phyloP scores from a whole-genome alignment of 2,888 invertebrate genomes.

The Blomia tropicalis region DNA sequence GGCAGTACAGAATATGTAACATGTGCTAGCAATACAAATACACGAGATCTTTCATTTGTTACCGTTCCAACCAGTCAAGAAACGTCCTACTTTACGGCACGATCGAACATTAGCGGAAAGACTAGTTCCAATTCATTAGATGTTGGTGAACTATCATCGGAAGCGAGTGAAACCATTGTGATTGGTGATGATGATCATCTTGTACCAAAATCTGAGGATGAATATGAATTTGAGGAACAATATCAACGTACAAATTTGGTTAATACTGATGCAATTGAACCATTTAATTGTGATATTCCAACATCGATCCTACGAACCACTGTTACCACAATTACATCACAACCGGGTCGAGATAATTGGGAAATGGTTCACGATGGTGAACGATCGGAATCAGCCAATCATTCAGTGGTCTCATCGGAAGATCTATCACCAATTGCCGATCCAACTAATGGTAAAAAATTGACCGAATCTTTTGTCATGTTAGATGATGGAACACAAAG shows the following conservation, averaged over 20 bases:
- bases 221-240: constrained; percentile 18
- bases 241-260: constrained; percentile 37
- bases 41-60: constrained; percentile 50
- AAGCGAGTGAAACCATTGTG: constrained; percentile 77
- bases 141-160: constrained; percentile 66
- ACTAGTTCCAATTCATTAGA: constrained; percentile 61
- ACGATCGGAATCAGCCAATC: background rate
- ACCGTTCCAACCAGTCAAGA: constrained; percentile 57
- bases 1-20: constrained; percentile 58
- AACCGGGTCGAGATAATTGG: constrained; percentile 25
- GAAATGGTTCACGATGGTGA: constrained; percentile 22
- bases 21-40: constrained; percentile 46
- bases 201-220: constrained; percentile 40
- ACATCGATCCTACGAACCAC: constrained; percentile 31
- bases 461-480: background rate
- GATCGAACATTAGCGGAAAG: constrained; percentile 50
- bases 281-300: constrained; percentile 35
- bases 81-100: constrained; percentile 55
- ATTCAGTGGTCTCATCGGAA: background rate
- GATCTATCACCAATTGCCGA: background rate
- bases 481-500: background rate
- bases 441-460: background rate
- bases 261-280: constrained; percentile 26
- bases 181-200: constrained; percentile 38
- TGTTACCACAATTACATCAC: constrained; percentile 28